phyloP scores from a whole-genome alignment of 1,140 invertebrate species.

The Zaprionus davidi region DNA sequence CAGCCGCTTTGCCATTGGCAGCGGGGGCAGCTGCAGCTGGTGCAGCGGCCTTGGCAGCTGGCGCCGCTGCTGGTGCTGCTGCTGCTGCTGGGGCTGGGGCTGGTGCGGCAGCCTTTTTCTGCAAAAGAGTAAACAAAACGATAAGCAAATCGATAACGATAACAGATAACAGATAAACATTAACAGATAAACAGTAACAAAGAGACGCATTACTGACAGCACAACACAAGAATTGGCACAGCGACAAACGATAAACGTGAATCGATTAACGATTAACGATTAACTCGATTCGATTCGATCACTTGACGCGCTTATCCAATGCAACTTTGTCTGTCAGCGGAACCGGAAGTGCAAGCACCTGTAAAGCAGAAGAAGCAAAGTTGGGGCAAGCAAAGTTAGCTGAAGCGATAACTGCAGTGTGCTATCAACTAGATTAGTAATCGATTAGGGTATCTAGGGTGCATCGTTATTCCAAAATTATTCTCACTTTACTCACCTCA shows the following conservation, averaged over 20 bases:
- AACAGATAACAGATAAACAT: background rate
- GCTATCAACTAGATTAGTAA: background rate
- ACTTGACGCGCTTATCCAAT: conserved; percentile 47
- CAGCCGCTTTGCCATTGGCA: conserved; percentile 49
- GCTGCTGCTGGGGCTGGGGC: conserved; percentile 14
- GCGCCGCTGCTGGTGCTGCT: conserved; percentile 26
- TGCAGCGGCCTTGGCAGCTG: conserved; percentile 52
- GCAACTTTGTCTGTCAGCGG: conserved; percentile 32
- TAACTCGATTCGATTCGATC: conserved; percentile 54
- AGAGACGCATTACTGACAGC: conserved; percentile 30
- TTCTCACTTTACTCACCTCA: conserved; percentile 24
- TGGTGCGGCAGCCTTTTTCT: conserved; percentile 65
- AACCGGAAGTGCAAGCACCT: conserved; percentile 3
- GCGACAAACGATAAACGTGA: conserved; percentile 54
- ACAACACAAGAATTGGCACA: conserved; percentile 17
- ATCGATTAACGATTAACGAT: conserved; percentile 61
- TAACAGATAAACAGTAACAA: background rate
- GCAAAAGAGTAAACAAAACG: conserved; percentile 27
- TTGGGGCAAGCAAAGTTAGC: background rate
- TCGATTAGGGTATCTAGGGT: background rate
- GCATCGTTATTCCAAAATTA: background rate
- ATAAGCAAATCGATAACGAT: conserved; percentile 2
- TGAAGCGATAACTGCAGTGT: background rate
- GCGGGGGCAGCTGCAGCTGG: conserved; percentile 50
- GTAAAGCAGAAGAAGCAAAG: conserved; percentile 45